phyloP scores from a whole-genome alignment of 2,888 invertebrate genomes.

The Platycnemis pennipes region DNA sequence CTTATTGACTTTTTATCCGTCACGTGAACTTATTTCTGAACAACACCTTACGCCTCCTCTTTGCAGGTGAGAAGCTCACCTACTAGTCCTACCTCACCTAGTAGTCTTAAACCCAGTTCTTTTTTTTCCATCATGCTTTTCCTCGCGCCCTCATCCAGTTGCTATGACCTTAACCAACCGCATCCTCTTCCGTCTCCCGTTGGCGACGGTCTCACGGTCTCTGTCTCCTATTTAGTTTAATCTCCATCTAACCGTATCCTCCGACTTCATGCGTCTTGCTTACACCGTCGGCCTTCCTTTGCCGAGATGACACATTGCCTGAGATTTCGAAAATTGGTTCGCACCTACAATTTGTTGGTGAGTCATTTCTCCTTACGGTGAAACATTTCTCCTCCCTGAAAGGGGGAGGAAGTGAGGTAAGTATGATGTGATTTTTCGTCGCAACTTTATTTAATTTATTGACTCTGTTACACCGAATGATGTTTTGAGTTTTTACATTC shows the following conservation, averaged over 20 bases:
- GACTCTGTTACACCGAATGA: not conserved
- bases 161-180: not conserved
- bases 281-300: not conserved
- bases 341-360: constrained; percentile 60
- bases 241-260: not conserved
- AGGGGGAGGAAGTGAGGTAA: not conserved
- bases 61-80: not conserved
- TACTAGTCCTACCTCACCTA: not conserved
- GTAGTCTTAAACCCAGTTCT: not conserved
- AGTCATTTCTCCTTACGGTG: constrained; percentile 6
- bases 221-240: constrained; percentile 20
- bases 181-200: not conserved
- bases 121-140: not conserved
- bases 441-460: not conserved
- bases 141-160: not conserved
- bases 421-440: not conserved
- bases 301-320: constrained; percentile 43
- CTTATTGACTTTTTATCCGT: not conserved
- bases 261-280: not conserved
- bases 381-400: not conserved
- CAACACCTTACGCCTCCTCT: not conserved
- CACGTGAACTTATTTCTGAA: not conserved
- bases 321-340: constrained; percentile 30
- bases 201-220: not conserved
- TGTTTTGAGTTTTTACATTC: not conserved